Evolutionary conservation across 1,140 invertebrate genomes (phyloP), one percentile per base, ranked within the genome.

Genomic region (Procambarus clarkii): DNA sequence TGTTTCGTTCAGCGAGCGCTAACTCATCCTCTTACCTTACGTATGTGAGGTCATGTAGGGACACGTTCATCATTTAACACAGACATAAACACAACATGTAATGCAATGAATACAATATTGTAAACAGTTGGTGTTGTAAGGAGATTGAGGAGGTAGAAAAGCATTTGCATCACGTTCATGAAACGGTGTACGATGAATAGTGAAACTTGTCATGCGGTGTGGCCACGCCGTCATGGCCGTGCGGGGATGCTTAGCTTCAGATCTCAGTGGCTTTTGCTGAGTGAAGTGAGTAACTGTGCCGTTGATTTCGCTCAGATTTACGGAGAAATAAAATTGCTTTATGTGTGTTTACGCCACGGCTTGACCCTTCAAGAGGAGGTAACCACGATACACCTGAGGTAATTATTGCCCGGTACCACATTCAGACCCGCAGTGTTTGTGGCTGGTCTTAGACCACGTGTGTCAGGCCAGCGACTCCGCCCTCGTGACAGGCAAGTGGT

Each of bases 231-330:
- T n/a, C 50, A 80, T 79, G 77, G 76, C 77, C 86, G 86, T 64
- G 86, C 86, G 86, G 86, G 86, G 86, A 87, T 87, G 86, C 86
- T 87, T 87, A 87, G 76, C 86, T 87, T 80, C 86, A 79, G 76
- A 87, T 87, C 86, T 87, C 86, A 87, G 86, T 87, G 77, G 74
- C 76, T 54, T 87, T 87, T 87, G 77, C 34, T 54, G 48, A 54
- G 86, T 87, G 86, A 79, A 48, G 86, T 87, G 86, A 60, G 76
- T 50, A 80, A 79, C 54, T 87, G 58, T 80, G 54, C 24, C 79
- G 86, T 87, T 50, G 11, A 64, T 78, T 87, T 85, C 58, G 54
- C 76, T 79, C 77, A 80, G 76, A 79, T 58, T 45, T 79, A 7
- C 34, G 54, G 18, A 45, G n/a, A 34, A 78, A 76, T 80, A 64